These are phyloP conservation scores for Phrynosoma blainvillii DNA, from an alignment of 2,113 vertebrate genomes.

Conservation along the genomic window DNA sequence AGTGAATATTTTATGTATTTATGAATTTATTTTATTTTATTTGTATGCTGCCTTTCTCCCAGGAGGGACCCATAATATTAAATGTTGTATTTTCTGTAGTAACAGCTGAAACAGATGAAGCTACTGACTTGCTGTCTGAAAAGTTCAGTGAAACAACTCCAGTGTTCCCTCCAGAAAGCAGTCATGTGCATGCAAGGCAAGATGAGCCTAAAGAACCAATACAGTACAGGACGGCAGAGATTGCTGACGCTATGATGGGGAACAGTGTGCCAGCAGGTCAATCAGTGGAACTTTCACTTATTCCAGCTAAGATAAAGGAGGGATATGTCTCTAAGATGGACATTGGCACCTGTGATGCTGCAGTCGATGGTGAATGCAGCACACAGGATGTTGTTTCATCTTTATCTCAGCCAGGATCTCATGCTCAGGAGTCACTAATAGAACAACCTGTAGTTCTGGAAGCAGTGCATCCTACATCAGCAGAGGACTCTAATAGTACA, in stretches of 20 bases:
- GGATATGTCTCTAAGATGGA: conserved; percentile 53
- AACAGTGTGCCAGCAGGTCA: conserved; percentile 65
- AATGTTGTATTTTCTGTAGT: conserved; percentile 17
- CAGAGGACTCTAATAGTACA: conserved; percentile 82
- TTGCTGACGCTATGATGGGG: conserved; percentile 83
- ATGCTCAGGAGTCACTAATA: conserved; percentile 44
- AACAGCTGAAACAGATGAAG: conserved; percentile 33
- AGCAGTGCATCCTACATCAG: conserved; percentile 50
- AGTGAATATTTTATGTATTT: background rate
- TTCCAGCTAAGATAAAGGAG: conserved; percentile 78
- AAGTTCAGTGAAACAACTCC: conserved; percentile 14
- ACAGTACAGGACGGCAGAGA: conserved; percentile 82
- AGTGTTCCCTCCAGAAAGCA: background rate
- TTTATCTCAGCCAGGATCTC: background rate
- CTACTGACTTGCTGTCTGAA: background rate
- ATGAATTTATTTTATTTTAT: background rate
- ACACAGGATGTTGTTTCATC: conserved; percentile 29
- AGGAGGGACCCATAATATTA: too few species aligned
- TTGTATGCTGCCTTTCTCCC: too few species aligned
- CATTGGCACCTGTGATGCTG: conserved; percentile 61
- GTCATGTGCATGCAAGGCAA: background rate
- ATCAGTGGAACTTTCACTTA: conserved; percentile 78
- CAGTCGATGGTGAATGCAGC: conserved; percentile 15
- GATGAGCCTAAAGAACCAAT: conserved; percentile 18
- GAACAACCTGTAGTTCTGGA: conserved; percentile 68